Evolutionary conservation across 2,888 invertebrate genomes (phyloP), one percentile per base, ranked within the genome.

Genomic region (Lordiphosa andalusiaca): DNA sequence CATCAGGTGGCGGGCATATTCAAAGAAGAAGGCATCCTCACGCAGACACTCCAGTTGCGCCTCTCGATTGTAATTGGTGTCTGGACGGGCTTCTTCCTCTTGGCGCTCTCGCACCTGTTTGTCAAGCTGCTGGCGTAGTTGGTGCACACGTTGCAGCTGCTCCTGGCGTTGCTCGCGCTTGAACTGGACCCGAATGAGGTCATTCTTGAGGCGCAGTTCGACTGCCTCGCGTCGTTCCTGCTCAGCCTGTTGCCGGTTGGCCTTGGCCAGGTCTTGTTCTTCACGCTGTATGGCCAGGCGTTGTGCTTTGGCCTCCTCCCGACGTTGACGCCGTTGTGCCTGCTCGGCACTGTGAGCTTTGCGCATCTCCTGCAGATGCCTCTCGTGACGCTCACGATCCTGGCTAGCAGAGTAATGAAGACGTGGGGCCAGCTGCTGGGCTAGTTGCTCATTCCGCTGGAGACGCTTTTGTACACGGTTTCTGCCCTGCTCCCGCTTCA

Each of bases 351-450:
- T 88, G 69, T 88, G 89, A 74, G 86, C 85, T 10, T 87, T 80
- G 6, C 89, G 89, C 73, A 86, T 86, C 85, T 92, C 91, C 10
- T 86, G 88, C 23, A 91, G 72, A 10, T 92, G 92, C 33, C 91
- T 91, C 12, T 90, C 87, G 0, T 91, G 73, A 0, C 90, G 89
- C n/a, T 88, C 90, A 13, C 90, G 89, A 36, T 92, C 92, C 42
- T 86, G 84, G 0, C 84, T 87, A 1, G 89, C 89, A 1, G 90
- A 89, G 21, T 85, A 89, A 10, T 89, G 89, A 25, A 90, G 90
- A 0, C 91, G 90, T 0, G 89, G 88, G 47, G 89, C 88, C 60
- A 92, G 72, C 57, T 89, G 86, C 44, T 87, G 71, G 51, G 91
- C 91, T 63, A 92, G 91, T n/a, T 84, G 73, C 19, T 91, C 91